A percentile compares a stretch with the other conserved stretches of the same genome.
These are phyloP conservation scores for Bostrychus sinensis DNA, from an alignment of 2,113 vertebrate species.

Conservation along the genomic window DNA sequence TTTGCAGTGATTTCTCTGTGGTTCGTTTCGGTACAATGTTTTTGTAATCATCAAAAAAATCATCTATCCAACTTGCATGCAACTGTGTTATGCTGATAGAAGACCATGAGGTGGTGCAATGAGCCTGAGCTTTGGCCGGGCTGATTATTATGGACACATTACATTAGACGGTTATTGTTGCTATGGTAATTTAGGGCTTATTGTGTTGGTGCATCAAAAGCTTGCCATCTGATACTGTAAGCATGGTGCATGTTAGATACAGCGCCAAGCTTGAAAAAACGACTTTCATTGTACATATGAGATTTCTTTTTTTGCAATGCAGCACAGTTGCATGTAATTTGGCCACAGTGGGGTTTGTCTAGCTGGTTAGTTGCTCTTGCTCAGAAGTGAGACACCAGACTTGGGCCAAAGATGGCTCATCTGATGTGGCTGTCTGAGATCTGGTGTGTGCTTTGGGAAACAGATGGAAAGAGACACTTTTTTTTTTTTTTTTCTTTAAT, in stretches of 20 bases:
- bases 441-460: constrained; percentile 33
- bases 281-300: not conserved
- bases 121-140: constrained; percentile 36
- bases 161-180: constrained; percentile 54
- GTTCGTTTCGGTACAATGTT: not conserved
- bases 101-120: constrained; percentile 70
- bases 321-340: constrained; percentile 26
- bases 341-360: constrained; percentile 8
- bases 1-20: constrained; percentile 14
- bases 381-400: constrained; percentile 32
- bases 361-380: constrained; percentile 32
- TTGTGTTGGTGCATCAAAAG: constrained; percentile 28
- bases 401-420: constrained; percentile 48
- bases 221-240: constrained; percentile 14
- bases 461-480: constrained; percentile 22
- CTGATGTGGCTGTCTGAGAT: constrained; percentile 33
- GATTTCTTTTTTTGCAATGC: not conserved
- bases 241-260: not conserved
- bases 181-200: constrained; percentile 60
- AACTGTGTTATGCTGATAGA: constrained; percentile 43
- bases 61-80: not conserved
- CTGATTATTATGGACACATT: constrained; percentile 14
- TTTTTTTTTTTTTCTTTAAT: constrained; percentile 14
- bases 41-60: not conserved
- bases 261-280: not conserved